phyloP scores from a whole-genome alignment of 2,888 invertebrate genomes.

The Steinernema hermaphroditum region DNA sequence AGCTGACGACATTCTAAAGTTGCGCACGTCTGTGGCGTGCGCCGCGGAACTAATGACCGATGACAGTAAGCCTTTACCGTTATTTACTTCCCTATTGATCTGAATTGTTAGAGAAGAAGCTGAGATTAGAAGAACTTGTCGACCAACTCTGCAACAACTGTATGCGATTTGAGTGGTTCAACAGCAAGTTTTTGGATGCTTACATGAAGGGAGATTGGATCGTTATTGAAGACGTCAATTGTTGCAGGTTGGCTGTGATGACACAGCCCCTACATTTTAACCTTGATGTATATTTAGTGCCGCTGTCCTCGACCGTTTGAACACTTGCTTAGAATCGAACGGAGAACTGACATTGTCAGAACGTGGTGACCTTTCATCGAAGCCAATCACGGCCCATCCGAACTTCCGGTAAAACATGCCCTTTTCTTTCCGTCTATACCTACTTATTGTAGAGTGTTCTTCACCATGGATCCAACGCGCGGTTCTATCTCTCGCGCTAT shows the following conservation, averaged over 20 bases:
- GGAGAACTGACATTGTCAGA: slow-evolving; percentile 88
- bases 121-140: slow-evolving; percentile 33
- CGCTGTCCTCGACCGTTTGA: slow-evolving; percentile 92
- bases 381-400: slow-evolving; percentile 79
- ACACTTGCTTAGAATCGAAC: slow-evolving; percentile 88
- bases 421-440: not conserved
- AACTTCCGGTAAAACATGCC: slow-evolving; percentile 81
- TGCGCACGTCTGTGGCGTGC: slow-evolving; percentile 40
- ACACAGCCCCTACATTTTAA: not conserved
- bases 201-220: slow-evolving; percentile 69
- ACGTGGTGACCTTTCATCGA: slow-evolving; percentile 77
- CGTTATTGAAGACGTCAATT: slow-evolving; percentile 69
- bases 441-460: slow-evolving; percentile 75
- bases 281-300: slow-evolving; percentile 73
- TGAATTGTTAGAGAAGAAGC: slow-evolving; percentile 1
- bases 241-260: slow-evolving; percentile 58
- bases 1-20: slow-evolving; percentile 37
- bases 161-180: slow-evolving; percentile 70
- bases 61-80: slow-evolving; percentile 2
- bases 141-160: slow-evolving; percentile 27
- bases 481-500: slow-evolving; percentile 97
- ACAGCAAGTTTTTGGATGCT: slow-evolving; percentile 69
- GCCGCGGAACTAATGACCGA: not conserved
- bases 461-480: slow-evolving; percentile 89
- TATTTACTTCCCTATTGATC: not conserved